A percentile compares a stretch with the other conserved stretches of the same genome.
phyloP scores from a whole-genome alignment of 1,140 invertebrate genomes.

The Papilio helenus region DNA sequence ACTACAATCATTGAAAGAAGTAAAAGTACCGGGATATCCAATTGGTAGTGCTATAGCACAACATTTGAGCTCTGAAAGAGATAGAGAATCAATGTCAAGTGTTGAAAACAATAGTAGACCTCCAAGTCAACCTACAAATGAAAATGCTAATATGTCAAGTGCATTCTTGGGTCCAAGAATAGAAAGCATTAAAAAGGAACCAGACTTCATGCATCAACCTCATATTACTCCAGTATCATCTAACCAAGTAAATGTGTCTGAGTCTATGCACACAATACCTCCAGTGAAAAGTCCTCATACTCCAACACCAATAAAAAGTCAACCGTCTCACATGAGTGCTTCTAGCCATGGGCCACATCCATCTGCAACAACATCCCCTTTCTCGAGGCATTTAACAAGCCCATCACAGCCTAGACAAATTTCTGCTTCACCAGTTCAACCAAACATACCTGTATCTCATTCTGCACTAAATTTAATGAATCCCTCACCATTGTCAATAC shows the following conservation, averaged over 20 bases:
- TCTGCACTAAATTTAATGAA: slow-evolving; percentile 85
- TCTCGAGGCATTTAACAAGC: slow-evolving; percentile 79
- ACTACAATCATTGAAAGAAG: slow-evolving; percentile 90
- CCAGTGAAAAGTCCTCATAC: slow-evolving; percentile 81
- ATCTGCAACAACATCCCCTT: slow-evolving; percentile 78
- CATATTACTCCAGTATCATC: slow-evolving; percentile 71
- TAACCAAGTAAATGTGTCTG: slow-evolving; percentile 72
- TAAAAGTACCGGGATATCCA: slow-evolving; percentile 90
- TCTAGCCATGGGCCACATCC: slow-evolving; percentile 75
- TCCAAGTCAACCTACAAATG: slow-evolving; percentile 77
- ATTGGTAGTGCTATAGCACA: slow-evolving; percentile 79
- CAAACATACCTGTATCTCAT: slow-evolving; percentile 81
- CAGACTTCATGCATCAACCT: slow-evolving; percentile 82
- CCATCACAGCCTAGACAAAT: slow-evolving; percentile 77
- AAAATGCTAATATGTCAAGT: slow-evolving; percentile 69
- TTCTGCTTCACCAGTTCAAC: slow-evolving; percentile 80
- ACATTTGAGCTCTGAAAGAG: slow-evolving; percentile 75
- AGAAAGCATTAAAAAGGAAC: slow-evolving; percentile 90
- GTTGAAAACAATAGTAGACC: slow-evolving; percentile 77
- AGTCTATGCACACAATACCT: slow-evolving; percentile 61
- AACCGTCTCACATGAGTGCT: slow-evolving; percentile 75
- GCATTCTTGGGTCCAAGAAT: slow-evolving; percentile 84
- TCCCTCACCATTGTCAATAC: slow-evolving; percentile 84
- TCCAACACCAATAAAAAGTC: slow-evolving; percentile 80
- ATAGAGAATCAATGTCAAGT: slow-evolving; percentile 77